These are phyloP conservation scores for Cygnus olor DNA, from an alignment of 2,797 vertebrate genomes.

Conservation along the genomic window DNA sequence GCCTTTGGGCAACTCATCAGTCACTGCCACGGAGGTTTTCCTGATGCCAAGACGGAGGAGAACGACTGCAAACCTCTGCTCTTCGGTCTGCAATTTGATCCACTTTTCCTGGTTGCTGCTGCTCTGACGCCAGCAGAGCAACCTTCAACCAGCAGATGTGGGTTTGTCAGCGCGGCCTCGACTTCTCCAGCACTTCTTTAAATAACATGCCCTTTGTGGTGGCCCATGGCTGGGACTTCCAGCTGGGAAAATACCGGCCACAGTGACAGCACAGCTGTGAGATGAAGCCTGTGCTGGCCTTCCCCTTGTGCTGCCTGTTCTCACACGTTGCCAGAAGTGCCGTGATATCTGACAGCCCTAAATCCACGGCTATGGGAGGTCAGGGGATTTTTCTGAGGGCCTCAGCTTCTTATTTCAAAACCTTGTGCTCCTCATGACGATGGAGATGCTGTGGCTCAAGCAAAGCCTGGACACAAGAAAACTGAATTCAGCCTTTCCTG, in stretches of 20 bases:
- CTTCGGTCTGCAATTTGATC: fast-evolving
- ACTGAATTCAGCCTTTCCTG: neutral
- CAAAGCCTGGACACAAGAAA: neutral
- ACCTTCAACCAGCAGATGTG: neutral
- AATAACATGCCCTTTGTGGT: neutral
- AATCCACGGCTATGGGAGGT: neutral
- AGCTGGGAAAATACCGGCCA: neutral
- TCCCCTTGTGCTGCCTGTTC: neutral
- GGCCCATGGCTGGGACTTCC: neutral
- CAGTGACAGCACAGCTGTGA: neutral
- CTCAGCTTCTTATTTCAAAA: neutral
- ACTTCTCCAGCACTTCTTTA: neutral
- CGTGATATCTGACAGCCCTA: fast-evolving
- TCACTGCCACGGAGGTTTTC: neutral
- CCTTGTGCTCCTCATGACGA: neutral
- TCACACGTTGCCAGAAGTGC: neutral
- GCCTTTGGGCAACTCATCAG: neutral
- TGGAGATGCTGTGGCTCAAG: neutral
- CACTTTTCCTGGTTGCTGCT: neutral
- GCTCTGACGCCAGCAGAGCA: neutral
- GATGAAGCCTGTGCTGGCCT: neutral
- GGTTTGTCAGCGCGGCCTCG: fast-evolving
- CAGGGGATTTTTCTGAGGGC: neutral
- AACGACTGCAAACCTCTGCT: neutral
- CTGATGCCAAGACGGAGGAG: neutral